Evolutionary conservation across 2,888 invertebrate species (phyloP), one percentile per base, ranked within the genome.

Genomic region (Acanthosepion pharaonis): DNA sequence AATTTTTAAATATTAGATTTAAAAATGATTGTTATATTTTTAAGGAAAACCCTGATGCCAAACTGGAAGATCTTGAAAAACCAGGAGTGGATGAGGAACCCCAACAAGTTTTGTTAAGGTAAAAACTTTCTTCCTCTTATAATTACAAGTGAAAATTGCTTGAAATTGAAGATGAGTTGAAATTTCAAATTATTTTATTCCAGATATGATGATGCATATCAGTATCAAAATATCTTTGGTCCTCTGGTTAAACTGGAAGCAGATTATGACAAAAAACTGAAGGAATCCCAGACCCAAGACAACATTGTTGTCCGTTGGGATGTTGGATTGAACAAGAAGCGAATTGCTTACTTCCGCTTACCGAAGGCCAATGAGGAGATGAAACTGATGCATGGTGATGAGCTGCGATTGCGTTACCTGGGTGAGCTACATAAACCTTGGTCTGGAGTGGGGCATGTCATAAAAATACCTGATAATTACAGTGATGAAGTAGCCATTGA

Each of bases 341-440:
- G 99, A 0, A 99, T 99, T 94, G 99, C 99, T 0, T 99, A 99
- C 97, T 99, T 99, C 97, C 99, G 99, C 94, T 98, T 99, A 94
- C 99, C 99, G 6, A 99, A 99, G 98, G 99, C 99, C 5, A 99
- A 99, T 97, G 99, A 99, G 95, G 99, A 99, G 97, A 99, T 99
- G 99, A 99, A 99, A 97, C 98, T 99, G 94, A 99, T 99, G 99
- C 99, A 99, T 97, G 99, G 99, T 18, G 99, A 99, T 98, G 99
- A 99, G 97, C 97, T 99, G 94, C 98, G 99, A 96, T 98, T 99
- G 96, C 98, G 99, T 96, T 99, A 97, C 95, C 98, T 99, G 0
- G 99, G 99, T 91, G 99, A 99, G 97, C 97, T 99, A 96, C 99
- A 99, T 97, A 99, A 99, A 97, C 98, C 99, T 0, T 99, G 99